Evolutionary conservation across 2,113 vertebrate species (phyloP).

Genomic region (Rhodinocichla rosea): DNA sequence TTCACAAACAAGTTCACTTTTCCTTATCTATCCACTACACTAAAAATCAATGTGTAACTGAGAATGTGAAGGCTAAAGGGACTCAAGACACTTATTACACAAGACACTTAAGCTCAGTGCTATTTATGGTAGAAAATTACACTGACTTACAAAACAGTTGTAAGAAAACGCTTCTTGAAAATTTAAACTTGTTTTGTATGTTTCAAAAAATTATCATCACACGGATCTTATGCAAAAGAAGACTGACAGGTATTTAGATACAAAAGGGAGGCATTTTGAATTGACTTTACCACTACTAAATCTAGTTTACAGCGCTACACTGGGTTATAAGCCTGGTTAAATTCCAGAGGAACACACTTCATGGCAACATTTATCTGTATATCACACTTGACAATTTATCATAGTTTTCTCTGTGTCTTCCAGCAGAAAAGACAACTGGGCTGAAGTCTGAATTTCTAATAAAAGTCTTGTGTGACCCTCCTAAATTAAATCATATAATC

Average conservation of each 20-base stretch:
- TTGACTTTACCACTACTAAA: neutral
- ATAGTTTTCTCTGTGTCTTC: neutral
- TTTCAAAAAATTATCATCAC: neutral
- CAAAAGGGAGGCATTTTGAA: neutral
- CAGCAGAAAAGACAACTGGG: neutral
- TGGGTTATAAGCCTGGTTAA: neutral
- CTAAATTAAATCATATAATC: slow-evolving; percentile 1
- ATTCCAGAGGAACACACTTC: neutral
- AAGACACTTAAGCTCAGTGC: neutral
- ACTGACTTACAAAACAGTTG: neutral
- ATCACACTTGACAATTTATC: slow-evolving; percentile 44
- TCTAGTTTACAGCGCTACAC: neutral
- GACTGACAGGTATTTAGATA: neutral
- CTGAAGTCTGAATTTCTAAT: neutral
- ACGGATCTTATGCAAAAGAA: neutral
- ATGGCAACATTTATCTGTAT: neutral
- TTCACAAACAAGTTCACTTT: slow-evolving; percentile 28
- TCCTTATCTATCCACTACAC: slow-evolving; percentile 21
- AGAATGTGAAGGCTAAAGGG: neutral
- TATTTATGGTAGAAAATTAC: neutral
- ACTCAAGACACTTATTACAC: neutral
- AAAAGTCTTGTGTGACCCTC: neutral
- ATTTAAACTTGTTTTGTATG: neutral
- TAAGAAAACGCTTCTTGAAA: neutral
- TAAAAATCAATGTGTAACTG: slow-evolving; percentile 39